Evolutionary conservation across 1,140 invertebrate genomes (phyloP).

Genomic region (Episyrphus balteatus): DNA sequence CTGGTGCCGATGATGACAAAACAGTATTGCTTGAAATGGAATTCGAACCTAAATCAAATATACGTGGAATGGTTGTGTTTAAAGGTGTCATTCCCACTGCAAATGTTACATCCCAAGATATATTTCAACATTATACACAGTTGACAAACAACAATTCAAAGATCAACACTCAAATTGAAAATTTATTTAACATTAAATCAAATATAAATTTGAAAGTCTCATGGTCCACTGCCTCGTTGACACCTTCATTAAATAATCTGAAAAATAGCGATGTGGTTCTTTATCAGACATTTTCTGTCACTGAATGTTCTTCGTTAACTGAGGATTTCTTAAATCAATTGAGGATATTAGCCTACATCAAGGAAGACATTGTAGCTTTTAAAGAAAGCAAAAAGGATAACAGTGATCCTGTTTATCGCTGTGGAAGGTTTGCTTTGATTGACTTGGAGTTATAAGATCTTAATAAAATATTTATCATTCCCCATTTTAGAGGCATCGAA

Average conservation of each 20-base stretch:
- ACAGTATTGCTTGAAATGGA: conserved; percentile 25
- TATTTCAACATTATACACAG: conserved; percentile 7
- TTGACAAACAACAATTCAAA: not conserved
- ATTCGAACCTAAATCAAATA: conserved; percentile 14
- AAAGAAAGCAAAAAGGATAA: conserved; percentile 3
- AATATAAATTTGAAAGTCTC: conserved; percentile 20
- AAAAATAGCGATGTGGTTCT: conserved; percentile 20
- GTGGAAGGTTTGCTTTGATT: conserved; percentile 8
- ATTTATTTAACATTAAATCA: conserved; percentile 22
- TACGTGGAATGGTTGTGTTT: conserved; percentile 21
- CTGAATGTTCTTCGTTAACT: conserved; percentile 16
- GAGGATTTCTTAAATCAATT: conserved; percentile 29
- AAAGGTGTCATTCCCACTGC: conserved; percentile 15
- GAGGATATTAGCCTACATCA: conserved; percentile 22
- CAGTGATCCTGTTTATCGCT: conserved; percentile 20
- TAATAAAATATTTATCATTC: not conserved
- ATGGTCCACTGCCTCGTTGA: conserved; percentile 11
- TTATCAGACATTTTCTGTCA: conserved; percentile 20
- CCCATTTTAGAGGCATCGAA: conserved; percentile 19
- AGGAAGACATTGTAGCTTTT: conserved; percentile 24
- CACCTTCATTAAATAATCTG: conserved; percentile 19
- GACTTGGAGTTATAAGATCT: not conserved
- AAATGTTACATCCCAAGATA: conserved; percentile 16
- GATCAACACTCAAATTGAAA: conserved; percentile 23
- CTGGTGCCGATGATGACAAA: conserved; percentile 16